These are phyloP conservation scores for Acanthurus tractus DNA, from an alignment of 2,797 vertebrate species.

Conservation along the genomic window DNA sequence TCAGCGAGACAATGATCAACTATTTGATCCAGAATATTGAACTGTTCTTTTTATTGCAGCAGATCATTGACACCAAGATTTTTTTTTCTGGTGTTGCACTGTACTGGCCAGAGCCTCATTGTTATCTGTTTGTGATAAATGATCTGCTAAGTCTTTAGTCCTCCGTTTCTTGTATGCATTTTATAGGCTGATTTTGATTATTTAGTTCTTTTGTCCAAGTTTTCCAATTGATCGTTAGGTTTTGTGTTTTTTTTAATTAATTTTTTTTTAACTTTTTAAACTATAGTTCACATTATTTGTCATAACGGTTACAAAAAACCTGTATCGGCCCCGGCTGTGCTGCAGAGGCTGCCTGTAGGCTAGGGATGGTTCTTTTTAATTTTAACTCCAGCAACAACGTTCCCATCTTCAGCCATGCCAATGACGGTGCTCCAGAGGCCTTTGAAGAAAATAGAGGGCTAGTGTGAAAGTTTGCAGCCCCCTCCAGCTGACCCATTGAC, in stretches of 20 bases:
- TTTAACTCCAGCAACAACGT: conserved; percentile 32
- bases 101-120: neutral
- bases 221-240: no score
- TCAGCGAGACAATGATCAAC: neutral
- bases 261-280: no score
- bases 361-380: conserved; percentile 44
- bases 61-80: fast-evolving
- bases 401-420: conserved; percentile 33
- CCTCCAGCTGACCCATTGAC: conserved; percentile 28
- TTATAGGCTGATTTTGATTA: no score
- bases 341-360: neutral
- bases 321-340: neutral
- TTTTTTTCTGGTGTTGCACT: neutral
- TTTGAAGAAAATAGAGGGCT: conserved; percentile 72
- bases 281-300: neutral
- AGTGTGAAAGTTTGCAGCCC: conserved; percentile 63
- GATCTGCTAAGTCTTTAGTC: no score
- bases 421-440: conserved; percentile 18
- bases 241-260: no score
- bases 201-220: no score
- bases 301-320: neutral
- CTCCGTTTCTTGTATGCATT: no score
- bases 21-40: neutral
- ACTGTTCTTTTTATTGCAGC: neutral
- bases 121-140: neutral